A percentile compares a stretch with the other conserved stretches of the same genome.
phyloP scores from a whole-genome alignment of 2,113 vertebrate genomes.

The Chamaea fasciata region DNA sequence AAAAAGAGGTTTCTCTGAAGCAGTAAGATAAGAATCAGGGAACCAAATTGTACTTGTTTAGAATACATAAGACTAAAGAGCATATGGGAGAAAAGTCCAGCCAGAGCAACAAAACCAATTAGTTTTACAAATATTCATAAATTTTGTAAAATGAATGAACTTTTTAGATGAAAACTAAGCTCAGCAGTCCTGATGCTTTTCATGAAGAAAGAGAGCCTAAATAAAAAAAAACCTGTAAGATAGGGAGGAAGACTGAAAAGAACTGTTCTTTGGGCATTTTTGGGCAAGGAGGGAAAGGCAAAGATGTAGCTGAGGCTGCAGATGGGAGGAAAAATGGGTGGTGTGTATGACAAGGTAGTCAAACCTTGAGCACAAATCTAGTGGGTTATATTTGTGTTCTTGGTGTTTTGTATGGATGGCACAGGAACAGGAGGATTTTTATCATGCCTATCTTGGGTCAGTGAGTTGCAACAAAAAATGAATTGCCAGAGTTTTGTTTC shows the following conservation, averaged over 20 bases:
- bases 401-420: background rate
- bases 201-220: background rate
- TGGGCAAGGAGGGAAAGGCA: background rate
- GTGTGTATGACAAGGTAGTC: background rate
- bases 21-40: background rate
- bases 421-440: background rate
- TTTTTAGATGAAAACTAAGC: background rate
- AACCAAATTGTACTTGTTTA: background rate
- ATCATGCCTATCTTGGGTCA: background rate
- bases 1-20: background rate
- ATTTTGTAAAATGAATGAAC: background rate
- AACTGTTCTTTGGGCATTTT: background rate
- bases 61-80: background rate
- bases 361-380: background rate
- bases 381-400: background rate
- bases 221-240: background rate
- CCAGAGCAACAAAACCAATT: background rate
- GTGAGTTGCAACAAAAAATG: background rate
- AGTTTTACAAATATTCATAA: background rate
- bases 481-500: background rate
- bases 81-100: background rate
- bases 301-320: background rate
- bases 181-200: background rate
- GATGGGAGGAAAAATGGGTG: background rate
- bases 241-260: background rate